A percentile compares a stretch with the other conserved stretches of the same genome.
Evolutionary conservation across 2,113 vertebrate genomes (phyloP).

Genomic region (Siphamia tubifer): DNA sequence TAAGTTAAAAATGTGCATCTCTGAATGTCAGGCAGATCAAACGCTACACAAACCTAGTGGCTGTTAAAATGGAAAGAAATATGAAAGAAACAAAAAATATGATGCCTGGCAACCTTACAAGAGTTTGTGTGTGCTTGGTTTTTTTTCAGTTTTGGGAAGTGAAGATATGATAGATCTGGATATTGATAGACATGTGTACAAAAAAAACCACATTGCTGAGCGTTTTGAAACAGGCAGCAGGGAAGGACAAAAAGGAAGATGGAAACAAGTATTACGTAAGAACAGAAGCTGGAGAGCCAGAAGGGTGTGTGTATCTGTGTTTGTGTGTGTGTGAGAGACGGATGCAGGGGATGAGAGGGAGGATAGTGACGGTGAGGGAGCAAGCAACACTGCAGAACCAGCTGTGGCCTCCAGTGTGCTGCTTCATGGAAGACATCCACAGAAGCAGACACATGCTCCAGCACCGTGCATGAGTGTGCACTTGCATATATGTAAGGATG

Average conservation of each 20-base stretch:
- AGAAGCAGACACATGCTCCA: constrained; percentile 18
- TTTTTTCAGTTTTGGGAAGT: not conserved
- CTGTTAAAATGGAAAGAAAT: not conserved
- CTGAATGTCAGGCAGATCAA: constrained; percentile 30
- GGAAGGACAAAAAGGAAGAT: constrained; percentile 6
- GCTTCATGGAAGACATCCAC: constrained; percentile 20
- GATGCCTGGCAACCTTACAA: not conserved
- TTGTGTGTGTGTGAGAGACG: not conserved
- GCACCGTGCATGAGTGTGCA: not conserved
- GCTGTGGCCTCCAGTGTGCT: constrained; percentile 12
- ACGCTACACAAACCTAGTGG: constrained; percentile 14
- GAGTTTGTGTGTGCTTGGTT: not conserved
- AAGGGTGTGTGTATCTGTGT: too few relatives aligned
- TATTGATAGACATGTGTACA: constrained; percentile 3
- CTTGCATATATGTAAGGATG: not conserved
- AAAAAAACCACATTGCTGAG: not conserved
- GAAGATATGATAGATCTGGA: not conserved
- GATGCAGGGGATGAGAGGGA: constrained; percentile 56
- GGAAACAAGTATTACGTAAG: constrained; percentile 37
- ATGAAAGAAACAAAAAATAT: not conserved
- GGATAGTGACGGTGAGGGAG: constrained; percentile 8
- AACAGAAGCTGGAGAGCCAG: constrained; percentile 31
- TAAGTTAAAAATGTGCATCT: too few relatives aligned
- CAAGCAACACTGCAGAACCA: constrained; percentile 44
- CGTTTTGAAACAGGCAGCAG: constrained; percentile 13